Conservation (phyloP, 2,888 invertebrate genomes). For the Anticlea derivata region DNA sequence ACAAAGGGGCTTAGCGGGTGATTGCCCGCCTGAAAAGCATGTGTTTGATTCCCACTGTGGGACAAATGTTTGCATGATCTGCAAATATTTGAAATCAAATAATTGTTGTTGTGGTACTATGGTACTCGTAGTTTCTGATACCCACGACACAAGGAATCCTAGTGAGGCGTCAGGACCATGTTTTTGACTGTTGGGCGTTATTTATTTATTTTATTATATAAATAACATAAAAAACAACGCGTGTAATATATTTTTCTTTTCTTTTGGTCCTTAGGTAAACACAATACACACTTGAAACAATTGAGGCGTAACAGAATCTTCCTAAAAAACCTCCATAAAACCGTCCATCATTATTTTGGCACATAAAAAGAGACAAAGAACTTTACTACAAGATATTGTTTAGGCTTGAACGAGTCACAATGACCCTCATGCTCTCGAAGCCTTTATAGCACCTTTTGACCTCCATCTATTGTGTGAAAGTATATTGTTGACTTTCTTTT, state of each 20-base stretch:
- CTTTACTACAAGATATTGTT: constrained; percentile 30
- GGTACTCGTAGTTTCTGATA: too few species aligned
- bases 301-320: constrained; percentile 18
- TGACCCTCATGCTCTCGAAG: constrained; percentile 21
- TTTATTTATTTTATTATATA: too few species aligned
- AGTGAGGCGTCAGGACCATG: too few species aligned
- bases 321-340: constrained; percentile 27
- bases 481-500: constrained; percentile 29
- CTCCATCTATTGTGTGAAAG: constrained; percentile 40
- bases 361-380: constrained; percentile 35
- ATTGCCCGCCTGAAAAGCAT: too few species aligned
- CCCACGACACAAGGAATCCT: too few species aligned
- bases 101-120: too few species aligned
- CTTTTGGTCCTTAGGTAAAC: neutral
- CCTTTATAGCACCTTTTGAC: constrained; percentile 34
- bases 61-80: too few species aligned
- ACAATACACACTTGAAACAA: constrained; percentile 13
- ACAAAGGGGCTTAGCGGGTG: too few species aligned
- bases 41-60: too few species aligned
- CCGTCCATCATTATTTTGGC: constrained; percentile 33
- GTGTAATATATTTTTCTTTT: neutral
- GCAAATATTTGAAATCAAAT: too few species aligned
- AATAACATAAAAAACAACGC: too few species aligned
- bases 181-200: too few species aligned
- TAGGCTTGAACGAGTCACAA: constrained; percentile 25